phyloP scores from a whole-genome alignment of 2,797 vertebrate genomes.

The Gobio occitaniae region DNA sequence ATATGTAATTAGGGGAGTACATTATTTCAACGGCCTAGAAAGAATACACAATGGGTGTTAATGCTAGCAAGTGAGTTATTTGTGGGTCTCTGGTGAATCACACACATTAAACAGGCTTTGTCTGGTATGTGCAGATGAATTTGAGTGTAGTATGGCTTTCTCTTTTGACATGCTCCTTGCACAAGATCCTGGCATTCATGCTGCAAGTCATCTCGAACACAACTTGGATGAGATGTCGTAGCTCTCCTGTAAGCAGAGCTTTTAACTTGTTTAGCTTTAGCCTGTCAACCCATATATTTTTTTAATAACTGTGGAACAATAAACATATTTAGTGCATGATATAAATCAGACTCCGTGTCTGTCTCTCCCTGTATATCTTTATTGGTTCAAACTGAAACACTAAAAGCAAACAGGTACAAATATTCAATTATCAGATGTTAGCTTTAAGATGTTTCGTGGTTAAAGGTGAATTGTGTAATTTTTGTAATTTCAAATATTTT shows the following conservation, averaged over 20 bases:
- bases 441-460: background rate
- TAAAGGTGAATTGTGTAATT: background rate
- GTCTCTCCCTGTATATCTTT: background rate
- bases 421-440: background rate
- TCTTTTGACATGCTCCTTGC: slow-evolving; percentile 6
- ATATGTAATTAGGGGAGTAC: slow-evolving; percentile 56
- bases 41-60: slow-evolving; percentile 36
- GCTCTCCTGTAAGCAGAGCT: background rate
- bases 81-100: slow-evolving; percentile 26
- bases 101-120: slow-evolving; percentile 17
- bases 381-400: background rate
- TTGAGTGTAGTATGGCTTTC: background rate
- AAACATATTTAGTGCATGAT: slow-evolving; percentile 7
- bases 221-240: background rate
- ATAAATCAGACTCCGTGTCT: slow-evolving; percentile 2
- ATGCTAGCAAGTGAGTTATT: slow-evolving; percentile 44
- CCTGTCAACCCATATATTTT: slow-evolving; percentile 9
- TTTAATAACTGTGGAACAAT: background rate
- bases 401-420: background rate
- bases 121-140: slow-evolving; percentile 16
- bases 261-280: slow-evolving; percentile 9
- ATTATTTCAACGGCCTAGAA: slow-evolving; percentile 34
- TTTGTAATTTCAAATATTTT: background rate
- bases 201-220: background rate
- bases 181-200: slow-evolving; percentile 10